These are phyloP conservation scores for Pristis pectinata DNA, from an alignment of 2,797 vertebrate genomes.

Conservation along the genomic window DNA sequence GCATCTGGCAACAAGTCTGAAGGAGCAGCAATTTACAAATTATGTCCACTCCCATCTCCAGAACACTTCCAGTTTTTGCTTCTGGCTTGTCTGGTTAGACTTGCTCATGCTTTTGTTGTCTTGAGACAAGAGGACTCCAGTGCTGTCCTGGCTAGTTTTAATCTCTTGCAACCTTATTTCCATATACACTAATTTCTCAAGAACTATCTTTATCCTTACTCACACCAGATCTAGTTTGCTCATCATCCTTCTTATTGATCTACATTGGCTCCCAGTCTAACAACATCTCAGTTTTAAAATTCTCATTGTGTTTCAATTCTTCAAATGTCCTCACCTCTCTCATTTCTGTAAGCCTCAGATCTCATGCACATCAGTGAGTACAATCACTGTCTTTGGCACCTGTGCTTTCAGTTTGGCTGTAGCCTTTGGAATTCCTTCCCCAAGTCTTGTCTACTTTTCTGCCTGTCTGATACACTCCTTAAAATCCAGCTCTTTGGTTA, in stretches of 20 bases:
- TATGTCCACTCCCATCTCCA: not conserved
- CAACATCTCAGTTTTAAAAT: not conserved
- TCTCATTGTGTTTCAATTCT: not conserved
- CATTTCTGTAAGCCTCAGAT: not conserved
- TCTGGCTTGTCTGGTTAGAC: not conserved
- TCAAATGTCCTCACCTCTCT: not conserved
- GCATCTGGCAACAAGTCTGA: too few relatives aligned
- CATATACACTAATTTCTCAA: not conserved
- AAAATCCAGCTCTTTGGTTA: not conserved
- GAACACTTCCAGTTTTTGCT: too few relatives aligned
- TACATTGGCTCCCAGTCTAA: not conserved
- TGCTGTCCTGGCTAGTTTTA: not conserved
- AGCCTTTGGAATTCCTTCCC: not conserved
- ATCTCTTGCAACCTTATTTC: not conserved
- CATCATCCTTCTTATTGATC: not conserved
- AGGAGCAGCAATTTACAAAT: too few relatives aligned
- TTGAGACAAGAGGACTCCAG: not conserved
- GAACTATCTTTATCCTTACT: not conserved
- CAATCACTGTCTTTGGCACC: not conserved
- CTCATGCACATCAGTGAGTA: not conserved
- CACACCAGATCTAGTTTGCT: not conserved
- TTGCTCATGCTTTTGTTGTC: not conserved
- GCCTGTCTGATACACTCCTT: not conserved
- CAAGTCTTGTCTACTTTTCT: not conserved
- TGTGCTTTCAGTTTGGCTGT: not conserved